Conservation (phyloP, 1,140 invertebrate genomes). For the Armadillidium nasatum region DNA sequence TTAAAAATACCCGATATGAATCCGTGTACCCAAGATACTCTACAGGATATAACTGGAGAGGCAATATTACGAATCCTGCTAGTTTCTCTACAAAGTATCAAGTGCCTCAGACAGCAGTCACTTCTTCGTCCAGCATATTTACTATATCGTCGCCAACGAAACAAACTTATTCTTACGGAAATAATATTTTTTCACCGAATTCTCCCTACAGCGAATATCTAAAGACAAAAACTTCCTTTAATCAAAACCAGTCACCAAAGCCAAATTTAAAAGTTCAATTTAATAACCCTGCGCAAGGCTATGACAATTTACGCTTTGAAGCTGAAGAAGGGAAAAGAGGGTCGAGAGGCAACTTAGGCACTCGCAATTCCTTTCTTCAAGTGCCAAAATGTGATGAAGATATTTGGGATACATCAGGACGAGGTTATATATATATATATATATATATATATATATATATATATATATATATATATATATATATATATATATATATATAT, state of each 20-base stretch:
- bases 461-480: too few relatives aligned
- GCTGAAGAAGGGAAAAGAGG: neutral
- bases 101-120: neutral
- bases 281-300: neutral
- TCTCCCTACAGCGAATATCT: neutral
- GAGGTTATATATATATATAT: neutral
- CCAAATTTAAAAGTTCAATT: neutral
- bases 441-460: too few relatives aligned
- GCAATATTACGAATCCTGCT: neutral
- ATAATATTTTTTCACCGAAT: neutral
- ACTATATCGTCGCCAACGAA: neutral
- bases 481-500: too few relatives aligned
- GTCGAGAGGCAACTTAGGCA: neutral
- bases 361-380: neutral
- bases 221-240: neutral
- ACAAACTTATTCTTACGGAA: neutral
- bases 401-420: neutral
- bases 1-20: slow-evolving; percentile 1
- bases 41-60: neutral
- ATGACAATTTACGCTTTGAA: neutral
- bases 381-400: neutral
- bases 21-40: neutral
- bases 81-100: neutral
- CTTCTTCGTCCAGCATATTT: neutral
- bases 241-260: neutral